Conservation (phyloP, 2,797 vertebrate species). For the Enteromius trimaculatus region DNA sequence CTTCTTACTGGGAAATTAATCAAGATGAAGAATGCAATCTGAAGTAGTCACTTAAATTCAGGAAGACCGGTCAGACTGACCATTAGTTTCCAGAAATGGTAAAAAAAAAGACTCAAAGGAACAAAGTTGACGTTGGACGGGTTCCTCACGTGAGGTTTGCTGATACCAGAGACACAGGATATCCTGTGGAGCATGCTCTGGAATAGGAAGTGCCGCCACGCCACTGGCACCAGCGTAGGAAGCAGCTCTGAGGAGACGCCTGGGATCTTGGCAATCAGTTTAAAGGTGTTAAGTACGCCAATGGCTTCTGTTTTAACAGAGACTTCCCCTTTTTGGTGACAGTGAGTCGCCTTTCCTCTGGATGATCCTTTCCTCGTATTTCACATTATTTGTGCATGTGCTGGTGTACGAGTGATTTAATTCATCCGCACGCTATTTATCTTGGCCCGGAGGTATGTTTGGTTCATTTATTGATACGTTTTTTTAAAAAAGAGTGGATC, state of each 20-base stretch:
- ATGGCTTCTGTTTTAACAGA: slow-evolving; percentile 37
- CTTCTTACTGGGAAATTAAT: not conserved
- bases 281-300: slow-evolving; percentile 36
- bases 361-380: slow-evolving; percentile 19
- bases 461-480: not conserved
- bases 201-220: slow-evolving; percentile 67
- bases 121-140: not conserved
- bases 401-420: not conserved
- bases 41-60: not conserved
- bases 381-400: slow-evolving; percentile 18
- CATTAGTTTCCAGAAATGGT: slow-evolving; percentile 6
- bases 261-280: slow-evolving; percentile 44
- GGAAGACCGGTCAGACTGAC: not conserved
- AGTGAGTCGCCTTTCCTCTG: slow-evolving; percentile 30
- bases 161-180: slow-evolving; percentile 69
- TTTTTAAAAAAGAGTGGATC: not conserved
- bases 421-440: not conserved
- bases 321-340: slow-evolving; percentile 39
- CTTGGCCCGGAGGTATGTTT: not conserved
- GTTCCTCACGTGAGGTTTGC: slow-evolving; percentile 40
- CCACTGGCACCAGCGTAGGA: slow-evolving; percentile 58
- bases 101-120: not conserved
- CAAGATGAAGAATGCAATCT: not conserved
- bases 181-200: slow-evolving; percentile 67
- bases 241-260: slow-evolving; percentile 51